Conservation (phyloP, 2,113 vertebrate species). For the Carassius gibelio region DNA sequence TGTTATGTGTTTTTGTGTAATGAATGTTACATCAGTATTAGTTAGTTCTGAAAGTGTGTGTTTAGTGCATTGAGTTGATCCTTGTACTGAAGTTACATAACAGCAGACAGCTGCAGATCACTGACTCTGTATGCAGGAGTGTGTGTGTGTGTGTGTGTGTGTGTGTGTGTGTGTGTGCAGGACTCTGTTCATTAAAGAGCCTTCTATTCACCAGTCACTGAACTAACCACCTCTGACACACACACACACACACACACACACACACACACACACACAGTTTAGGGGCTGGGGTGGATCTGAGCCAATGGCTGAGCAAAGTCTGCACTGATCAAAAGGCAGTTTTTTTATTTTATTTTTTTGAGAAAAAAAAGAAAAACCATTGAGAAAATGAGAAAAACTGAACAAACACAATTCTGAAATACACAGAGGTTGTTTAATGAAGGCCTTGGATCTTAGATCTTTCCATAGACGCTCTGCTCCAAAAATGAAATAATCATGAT, state of each 20-base stretch:
- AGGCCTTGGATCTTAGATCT: neutral
- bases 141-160: neutral
- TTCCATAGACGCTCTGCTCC: neutral
- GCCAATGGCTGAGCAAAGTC: neutral
- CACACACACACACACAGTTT: neutral
- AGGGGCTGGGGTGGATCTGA: neutral
- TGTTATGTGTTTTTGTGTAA: slow-evolving; percentile 1
- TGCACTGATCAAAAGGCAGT: neutral
- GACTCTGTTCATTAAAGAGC: slow-evolving; percentile 27
- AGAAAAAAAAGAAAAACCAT: neutral
- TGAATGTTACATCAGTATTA: neutral
- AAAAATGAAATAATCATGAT: slow-evolving; percentile 14
- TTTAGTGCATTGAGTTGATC: neutral
- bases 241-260: neutral
- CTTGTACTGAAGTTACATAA: slow-evolving; percentile 26
- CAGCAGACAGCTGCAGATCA: slow-evolving; percentile 26
- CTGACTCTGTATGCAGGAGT: neutral
- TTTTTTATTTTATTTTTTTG: too few relatives aligned
- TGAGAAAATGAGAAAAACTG: neutral
- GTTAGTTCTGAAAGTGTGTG: neutral
- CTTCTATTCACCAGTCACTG: slow-evolving; percentile 48
- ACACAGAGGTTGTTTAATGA: neutral
- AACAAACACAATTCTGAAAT: neutral
- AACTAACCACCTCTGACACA: slow-evolving; percentile 31
- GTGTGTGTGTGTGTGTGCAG: neutral